Conservation (phyloP, 2,113 vertebrate species). For the Aptenodytes forsteri region DNA sequence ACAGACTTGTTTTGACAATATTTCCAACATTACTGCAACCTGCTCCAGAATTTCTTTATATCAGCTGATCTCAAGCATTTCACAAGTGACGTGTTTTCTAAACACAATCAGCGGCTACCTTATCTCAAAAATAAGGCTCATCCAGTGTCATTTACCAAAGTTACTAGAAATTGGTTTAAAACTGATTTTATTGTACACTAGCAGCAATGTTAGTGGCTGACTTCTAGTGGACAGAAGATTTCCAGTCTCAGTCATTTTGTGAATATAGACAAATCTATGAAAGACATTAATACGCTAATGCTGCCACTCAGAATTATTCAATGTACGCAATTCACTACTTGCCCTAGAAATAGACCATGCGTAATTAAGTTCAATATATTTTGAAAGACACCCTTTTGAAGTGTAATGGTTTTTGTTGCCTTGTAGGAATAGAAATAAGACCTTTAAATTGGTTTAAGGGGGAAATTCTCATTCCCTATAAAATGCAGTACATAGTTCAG, state of each 20-base stretch:
- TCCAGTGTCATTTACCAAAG: neutral
- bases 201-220: neutral
- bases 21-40: constrained; percentile 40
- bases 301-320: neutral
- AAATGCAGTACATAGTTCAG: neutral
- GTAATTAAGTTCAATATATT: neutral
- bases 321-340: neutral
- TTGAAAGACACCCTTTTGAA: neutral
- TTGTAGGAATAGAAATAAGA: neutral
- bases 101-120: neutral
- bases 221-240: neutral
- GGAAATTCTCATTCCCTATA: neutral
- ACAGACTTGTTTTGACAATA: constrained; percentile 47
- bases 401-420: neutral
- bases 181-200: neutral
- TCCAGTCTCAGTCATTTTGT: neutral
- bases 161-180: neutral
- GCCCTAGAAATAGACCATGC: neutral
- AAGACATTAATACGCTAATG: neutral
- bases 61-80: constrained; percentile 5
- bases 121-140: neutral
- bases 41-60: constrained; percentile 23
- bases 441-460: neutral
- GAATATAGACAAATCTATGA: neutral
- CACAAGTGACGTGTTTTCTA: neutral